phyloP scores from a whole-genome alignment of 2,113 vertebrate species.

The Blennius ocellaris region DNA sequence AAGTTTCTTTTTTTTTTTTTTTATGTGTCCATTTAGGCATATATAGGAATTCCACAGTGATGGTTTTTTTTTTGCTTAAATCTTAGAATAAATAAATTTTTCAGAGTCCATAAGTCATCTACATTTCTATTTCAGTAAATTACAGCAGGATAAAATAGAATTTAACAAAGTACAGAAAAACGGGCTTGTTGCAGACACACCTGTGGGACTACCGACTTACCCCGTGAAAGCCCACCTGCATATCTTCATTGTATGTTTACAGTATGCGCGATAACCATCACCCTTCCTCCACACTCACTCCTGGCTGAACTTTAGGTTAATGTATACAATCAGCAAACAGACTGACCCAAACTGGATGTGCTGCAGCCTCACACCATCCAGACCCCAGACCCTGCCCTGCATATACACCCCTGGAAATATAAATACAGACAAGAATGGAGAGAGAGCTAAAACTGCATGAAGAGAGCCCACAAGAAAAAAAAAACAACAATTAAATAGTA shows the following conservation, averaged over 20 bases:
- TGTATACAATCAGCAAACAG: conserved; percentile 56
- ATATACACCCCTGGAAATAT: conserved; percentile 45
- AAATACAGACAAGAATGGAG: conserved; percentile 22
- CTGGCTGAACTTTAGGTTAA: conserved; percentile 65
- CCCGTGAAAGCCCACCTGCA: conserved; percentile 33
- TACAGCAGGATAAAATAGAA: not conserved
- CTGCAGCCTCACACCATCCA: conserved; percentile 34
- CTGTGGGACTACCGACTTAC: conserved; percentile 29
- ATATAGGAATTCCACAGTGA: no score
- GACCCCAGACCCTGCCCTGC: conserved; percentile 23
- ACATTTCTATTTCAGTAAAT: conserved; percentile 6
- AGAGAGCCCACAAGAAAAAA: not conserved
- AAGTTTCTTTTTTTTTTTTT: conserved; percentile 15
- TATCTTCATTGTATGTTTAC: conserved; percentile 64
- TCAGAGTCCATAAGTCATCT: conserved; percentile 2
- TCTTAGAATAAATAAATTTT: not conserved
- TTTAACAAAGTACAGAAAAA: not conserved
- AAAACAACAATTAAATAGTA: not conserved
- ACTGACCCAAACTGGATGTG: conserved; percentile 36
- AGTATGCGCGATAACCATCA: conserved; percentile 45
- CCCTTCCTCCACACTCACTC: conserved; percentile 45
- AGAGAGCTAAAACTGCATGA: not conserved
- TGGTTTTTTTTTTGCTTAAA: not conserved
- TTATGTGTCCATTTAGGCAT: not conserved
- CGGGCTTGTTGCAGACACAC: conserved; percentile 30